Evolutionary conservation across 1,140 invertebrate genomes (phyloP).

Genomic region (Achroia grisella): DNA sequence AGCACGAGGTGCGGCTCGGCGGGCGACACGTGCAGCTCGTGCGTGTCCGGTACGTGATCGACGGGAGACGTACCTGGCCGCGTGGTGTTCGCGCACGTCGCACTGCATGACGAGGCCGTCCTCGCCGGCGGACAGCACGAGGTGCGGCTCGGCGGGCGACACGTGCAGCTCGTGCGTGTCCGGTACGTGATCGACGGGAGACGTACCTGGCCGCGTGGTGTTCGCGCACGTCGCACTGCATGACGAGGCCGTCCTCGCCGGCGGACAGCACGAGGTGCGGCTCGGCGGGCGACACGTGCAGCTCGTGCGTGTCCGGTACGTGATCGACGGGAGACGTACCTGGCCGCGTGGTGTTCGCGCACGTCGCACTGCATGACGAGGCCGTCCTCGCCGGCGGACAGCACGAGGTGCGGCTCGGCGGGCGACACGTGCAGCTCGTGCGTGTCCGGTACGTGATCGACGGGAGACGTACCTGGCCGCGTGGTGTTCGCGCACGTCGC

Average conservation of each 20-base stretch:
- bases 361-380: slow-evolving; percentile 81
- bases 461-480: slow-evolving; percentile 63
- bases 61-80: slow-evolving; percentile 41
- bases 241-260: slow-evolving; percentile 88
- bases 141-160: slow-evolving; percentile 82
- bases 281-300: slow-evolving; percentile 81
- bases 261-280: slow-evolving; percentile 70
- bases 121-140: slow-evolving; percentile 90
- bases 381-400: slow-evolving; percentile 84
- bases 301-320: slow-evolving; percentile 84
- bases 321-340: slow-evolving; percentile 87
- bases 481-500: slow-evolving; percentile 84
- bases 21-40: slow-evolving; percentile 84
- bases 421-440: slow-evolving; percentile 86
- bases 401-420: slow-evolving; percentile 76
- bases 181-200: slow-evolving; percentile 81
- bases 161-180: slow-evolving; percentile 87
- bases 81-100: slow-evolving; percentile 82
- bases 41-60: slow-evolving; percentile 84
- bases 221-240: slow-evolving; percentile 76
- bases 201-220: slow-evolving; percentile 74
- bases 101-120: slow-evolving; percentile 87
- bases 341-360: slow-evolving; percentile 57
- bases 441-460: slow-evolving; percentile 83
- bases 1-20: slow-evolving; percentile 86